A percentile compares a stretch with the other conserved stretches of the same genome.
phyloP scores from a whole-genome alignment of 2,797 vertebrate genomes.

The Taenioides sp. region DNA sequence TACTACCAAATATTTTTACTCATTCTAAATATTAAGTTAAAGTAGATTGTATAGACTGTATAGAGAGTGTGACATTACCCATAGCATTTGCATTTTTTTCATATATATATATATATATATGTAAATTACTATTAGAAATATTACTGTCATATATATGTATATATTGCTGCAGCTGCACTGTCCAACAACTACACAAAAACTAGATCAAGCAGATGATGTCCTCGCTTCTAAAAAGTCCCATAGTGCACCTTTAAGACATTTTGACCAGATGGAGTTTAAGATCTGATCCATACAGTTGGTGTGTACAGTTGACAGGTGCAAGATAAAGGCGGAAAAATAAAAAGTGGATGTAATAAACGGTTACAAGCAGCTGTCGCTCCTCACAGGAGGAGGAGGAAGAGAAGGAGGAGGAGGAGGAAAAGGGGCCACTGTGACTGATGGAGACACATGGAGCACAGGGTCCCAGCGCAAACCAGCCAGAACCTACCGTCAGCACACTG shows the following conservation, averaged over 20 bases:
- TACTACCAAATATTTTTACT: no score
- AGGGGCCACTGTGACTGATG: neutral
- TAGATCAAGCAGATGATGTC: no score
- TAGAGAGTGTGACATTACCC: no score
- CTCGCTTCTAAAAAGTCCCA: no score
- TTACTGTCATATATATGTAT: no score
- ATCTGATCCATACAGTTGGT: neutral
- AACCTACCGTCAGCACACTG: conserved; percentile 12
- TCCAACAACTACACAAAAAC: no score
- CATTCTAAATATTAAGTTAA: no score
- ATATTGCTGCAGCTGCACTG: no score
- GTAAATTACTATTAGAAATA: no score
- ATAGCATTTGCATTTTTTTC: no score
- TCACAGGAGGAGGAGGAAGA: neutral
- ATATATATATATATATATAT: no score
- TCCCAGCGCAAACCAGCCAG: conserved; percentile 1
- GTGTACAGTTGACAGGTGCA: neutral
- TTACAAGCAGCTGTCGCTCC: conserved; percentile 9
- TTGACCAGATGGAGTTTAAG: neutral
- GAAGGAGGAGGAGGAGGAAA: neutral
- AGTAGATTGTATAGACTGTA: no score
- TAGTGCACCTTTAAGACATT: neutral
- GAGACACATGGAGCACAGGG: neutral
- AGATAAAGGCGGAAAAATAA: neutral
- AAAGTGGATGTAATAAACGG: neutral